Evolutionary conservation across 2,113 vertebrate species (phyloP), one percentile per base, ranked within the genome.

Genomic region (Prunella himalayana): DNA sequence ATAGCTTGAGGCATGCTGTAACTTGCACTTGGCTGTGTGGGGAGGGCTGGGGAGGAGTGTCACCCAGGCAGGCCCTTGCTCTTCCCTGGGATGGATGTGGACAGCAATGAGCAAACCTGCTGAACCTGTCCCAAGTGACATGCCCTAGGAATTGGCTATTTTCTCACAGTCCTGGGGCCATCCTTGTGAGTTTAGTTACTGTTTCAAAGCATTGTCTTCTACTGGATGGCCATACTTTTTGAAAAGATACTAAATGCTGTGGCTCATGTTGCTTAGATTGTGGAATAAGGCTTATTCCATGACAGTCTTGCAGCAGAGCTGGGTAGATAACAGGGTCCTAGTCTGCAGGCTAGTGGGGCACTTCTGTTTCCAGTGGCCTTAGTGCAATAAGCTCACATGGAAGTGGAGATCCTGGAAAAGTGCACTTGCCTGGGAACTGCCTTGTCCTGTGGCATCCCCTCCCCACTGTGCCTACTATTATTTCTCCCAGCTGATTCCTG

Each of bases 111-210:
- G 24, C 39, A 82, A 76, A 57, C 24, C 30, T 45, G 35, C n/a
- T 61, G 56, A 37, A 49, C 3, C 0, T 16, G 19, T 25, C 17
- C 49, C 47, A 47, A 0, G 20, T 37, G 39, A 17, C 6, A 3
- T 16, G 42, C 42, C 28, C 5, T 13, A 35, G 19, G 61, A 77
- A 64, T 17, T 2, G 1, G 27, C 15, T 35, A 0, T 39, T 78
- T 60, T 51, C 33, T 64, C 53, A 39, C 18, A 47, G 22, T 25
- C 15, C 44, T 72, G 47, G 23, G 30, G 44, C 25, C 71, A 39
- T 59, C 25, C 22, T 15, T 0, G 0, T 0, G 5, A 56, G 19
- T 25, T 88, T 16, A 54, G 25, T 11, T 15, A 10, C 27, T 35
- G 65, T 63, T 66, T 57, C 56, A 68, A 50, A 65, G 15, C 27